Evolutionary conservation across 2,113 vertebrate species (phyloP), one percentile per base, ranked within the genome.

Genomic region (Mobula hypostoma): DNA sequence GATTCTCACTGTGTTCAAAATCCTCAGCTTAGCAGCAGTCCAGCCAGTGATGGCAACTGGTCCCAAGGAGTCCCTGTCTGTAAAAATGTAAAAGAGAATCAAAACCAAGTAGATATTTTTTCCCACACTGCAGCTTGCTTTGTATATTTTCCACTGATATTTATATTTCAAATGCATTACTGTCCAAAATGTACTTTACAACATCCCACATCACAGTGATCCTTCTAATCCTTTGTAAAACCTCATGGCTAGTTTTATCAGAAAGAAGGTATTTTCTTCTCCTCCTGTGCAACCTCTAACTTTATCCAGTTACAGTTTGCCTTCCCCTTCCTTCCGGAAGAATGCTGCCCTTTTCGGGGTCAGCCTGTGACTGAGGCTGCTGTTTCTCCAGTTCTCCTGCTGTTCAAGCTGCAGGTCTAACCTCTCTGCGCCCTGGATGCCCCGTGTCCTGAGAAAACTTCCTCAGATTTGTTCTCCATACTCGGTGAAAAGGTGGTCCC

Each of bases 151-250:
- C 85, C 85, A 66, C 61, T 66, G 29, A 8, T 66, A 61, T 90
- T 66, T 90, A 90, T 90, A 66, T 90, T 90, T 2, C 85, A 32
- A 61, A 15, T 36, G 14, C 66, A 90, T 88, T 66, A 90, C 85
- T 90, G 83, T 88, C 63, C 85, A 66, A 68, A 90, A 90, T 90
- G 32, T 90, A 90, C 32, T 90, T 66, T 90, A n/a, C 32, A 90
- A 66, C 17, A 19, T 90, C 63, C 85, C 7, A 19, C 61, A 63
- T 88, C 58, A 14, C 27, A 63, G 83, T 63, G 27, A n/a, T 63
- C 56, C 27, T 85, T 88, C 48, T 56, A 21, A n/a, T 27, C 29
- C 63, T 88, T 14, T 14, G 83, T 11, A 2, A 87, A 14, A 87
- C 48, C n/a, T 21, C 4, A 27, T 21, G 48, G 8, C 56, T 85